Evolutionary conservation across 2,888 invertebrate species (phyloP).

Genomic region (Nineta flava): DNA sequence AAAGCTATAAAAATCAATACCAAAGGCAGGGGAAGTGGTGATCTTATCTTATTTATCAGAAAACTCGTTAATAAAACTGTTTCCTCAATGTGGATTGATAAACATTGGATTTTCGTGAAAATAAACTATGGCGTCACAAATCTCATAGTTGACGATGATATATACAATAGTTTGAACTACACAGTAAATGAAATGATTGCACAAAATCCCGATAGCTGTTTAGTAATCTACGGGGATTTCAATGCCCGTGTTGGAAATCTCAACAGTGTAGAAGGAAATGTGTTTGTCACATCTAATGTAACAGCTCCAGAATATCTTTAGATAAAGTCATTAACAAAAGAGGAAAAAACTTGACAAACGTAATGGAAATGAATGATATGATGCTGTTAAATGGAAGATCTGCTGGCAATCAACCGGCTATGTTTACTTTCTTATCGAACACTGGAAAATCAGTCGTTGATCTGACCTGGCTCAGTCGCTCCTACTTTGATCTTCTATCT

Average conservation of each 20-base stretch:
- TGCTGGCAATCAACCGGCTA: not conserved
- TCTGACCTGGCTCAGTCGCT: not conserved
- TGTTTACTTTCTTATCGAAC: not conserved
- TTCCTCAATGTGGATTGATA: no score
- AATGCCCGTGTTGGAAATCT: not conserved
- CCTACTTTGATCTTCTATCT: not conserved
- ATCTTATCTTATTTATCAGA: no score
- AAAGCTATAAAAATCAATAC: no score
- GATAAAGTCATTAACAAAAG: not conserved
- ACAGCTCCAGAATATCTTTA: not conserved
- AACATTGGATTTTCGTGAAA: no score
- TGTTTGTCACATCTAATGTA: not conserved
- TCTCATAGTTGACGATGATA: not conserved
- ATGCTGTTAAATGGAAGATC: not conserved
- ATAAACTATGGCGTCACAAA: no score
- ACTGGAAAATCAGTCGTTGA: not conserved
- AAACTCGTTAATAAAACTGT: no score
- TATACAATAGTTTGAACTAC: not conserved
- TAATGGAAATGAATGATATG: not conserved
- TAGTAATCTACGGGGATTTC: not conserved
- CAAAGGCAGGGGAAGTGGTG: no score
- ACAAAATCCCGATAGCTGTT: not conserved
- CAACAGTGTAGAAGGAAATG: not conserved
- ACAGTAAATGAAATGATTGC: not conserved
- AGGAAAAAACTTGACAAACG: not conserved